Evolutionary conservation across 2,113 vertebrate genomes (phyloP).

Genomic region (Prunella himalayana): DNA sequence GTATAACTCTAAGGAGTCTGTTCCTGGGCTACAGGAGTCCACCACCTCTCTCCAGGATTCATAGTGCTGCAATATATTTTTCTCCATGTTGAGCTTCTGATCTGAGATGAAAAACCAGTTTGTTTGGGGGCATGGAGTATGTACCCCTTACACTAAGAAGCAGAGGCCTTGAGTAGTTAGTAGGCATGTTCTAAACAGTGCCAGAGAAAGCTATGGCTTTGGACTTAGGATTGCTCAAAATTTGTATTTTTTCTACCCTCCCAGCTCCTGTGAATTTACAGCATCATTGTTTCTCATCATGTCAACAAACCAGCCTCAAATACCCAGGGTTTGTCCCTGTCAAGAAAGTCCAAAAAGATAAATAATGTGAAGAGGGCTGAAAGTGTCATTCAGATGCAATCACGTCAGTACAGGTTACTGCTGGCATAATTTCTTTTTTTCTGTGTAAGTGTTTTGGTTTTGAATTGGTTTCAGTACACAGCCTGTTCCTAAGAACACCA

Average conservation of each 20-base stretch:
- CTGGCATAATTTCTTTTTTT: background rate
- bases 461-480: background rate
- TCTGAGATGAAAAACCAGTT: background rate
- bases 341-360: background rate
- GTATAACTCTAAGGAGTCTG: background rate
- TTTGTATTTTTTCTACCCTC: background rate
- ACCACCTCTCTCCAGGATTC: background rate
- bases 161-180: background rate
- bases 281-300: background rate
- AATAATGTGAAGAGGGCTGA: background rate
- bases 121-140: background rate
- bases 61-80: background rate
- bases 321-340: background rate
- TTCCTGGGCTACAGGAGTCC: background rate
- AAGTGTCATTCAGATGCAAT: background rate
- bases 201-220: background rate
- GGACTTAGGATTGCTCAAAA: background rate
- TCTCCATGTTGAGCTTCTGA: background rate
- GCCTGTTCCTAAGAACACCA: background rate
- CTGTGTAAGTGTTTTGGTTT: background rate
- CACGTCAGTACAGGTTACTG: accelerated
- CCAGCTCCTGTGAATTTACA: background rate
- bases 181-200: background rate
- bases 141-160: background rate
- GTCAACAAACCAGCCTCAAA: background rate